phyloP scores from a whole-genome alignment of 2,113 vertebrate genomes.

The Diphyllodes magnificus region DNA sequence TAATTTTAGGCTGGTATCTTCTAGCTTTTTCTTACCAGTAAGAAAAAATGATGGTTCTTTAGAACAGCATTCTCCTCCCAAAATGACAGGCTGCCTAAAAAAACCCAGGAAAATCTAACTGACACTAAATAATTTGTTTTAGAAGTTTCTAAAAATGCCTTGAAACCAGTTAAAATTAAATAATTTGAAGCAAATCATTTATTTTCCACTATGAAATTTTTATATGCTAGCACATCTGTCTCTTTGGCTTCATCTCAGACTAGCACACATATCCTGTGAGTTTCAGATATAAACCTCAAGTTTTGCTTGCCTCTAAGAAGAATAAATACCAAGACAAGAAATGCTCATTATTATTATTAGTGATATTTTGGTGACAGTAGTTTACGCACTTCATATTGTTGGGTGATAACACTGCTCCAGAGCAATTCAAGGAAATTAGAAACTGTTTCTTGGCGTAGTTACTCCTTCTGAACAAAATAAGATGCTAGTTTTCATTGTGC shows the following conservation, averaged over 20 bases:
- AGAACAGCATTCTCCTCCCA: neutral
- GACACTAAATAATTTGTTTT: neutral
- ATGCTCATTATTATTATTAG: slow-evolving; percentile 15
- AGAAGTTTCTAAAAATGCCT: neutral
- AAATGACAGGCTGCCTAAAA: neutral
- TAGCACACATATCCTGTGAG: neutral
- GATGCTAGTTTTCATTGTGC: neutral
- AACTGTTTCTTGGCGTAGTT: slow-evolving; percentile 17
- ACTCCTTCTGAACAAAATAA: slow-evolving; percentile 23
- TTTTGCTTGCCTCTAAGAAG: neutral
- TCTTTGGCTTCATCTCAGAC: neutral
- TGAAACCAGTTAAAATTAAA: neutral
- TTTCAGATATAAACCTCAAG: slow-evolving; percentile 11
- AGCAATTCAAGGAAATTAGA: slow-evolving; percentile 31
- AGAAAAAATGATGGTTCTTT: neutral
- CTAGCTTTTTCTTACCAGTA: neutral
- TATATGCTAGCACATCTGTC: neutral
- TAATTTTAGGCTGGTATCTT: slow-evolving; percentile 41
- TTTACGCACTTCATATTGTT: neutral
- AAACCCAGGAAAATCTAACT: neutral
- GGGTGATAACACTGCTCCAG: neutral
- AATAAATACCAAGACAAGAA: neutral
- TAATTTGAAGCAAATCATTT: neutral
- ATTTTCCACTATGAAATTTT: neutral
- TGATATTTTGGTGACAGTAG: neutral